Base-by-base conservation (phyloP, 2,797 vertebrate genomes). In the Gila robusta region DNA sequence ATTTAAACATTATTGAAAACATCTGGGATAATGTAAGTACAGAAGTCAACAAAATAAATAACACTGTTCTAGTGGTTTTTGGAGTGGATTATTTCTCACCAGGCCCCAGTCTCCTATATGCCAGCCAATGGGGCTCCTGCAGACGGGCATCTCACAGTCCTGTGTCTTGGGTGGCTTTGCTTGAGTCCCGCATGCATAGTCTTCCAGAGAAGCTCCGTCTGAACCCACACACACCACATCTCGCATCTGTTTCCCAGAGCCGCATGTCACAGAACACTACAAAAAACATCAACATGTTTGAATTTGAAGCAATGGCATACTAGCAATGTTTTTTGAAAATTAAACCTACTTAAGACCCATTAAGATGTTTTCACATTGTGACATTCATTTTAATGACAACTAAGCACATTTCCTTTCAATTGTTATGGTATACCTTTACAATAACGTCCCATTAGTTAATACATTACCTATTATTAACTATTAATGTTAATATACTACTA, bases 201-300 rank as follows among this genome's bases (percentile, higher is more conserved):
- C 95, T n/a, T 93, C 95, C 82, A 97, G 91, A 86, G 76, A 92
- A 80, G 92, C 86, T 0, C 96, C 97, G 23, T 93, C 91, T 1
- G 94, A 93, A 0, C 95, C 94, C 52, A 90, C 92, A 84, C 98
- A 99, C 69, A 92, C 94, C 86, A 98, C 94, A 0, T 95, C 94
- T 14, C 98, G 93, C 81, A 93, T 97, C 94, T 96, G 97, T 64
- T 97, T 89, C 0, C 98, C 98, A 10, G 95, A 86, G 0, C 97
- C 97, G 0, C 98, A 99, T 74, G 94, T 97, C 82, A 96, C 96
- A 0, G 98, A 98, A 91, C 98, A 99, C 98, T 98, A 92, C 26
- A 28, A 41, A 52, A 32, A 82, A 32, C 39, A 74, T 47, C 44
- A 39, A 74, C 28, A 69, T 1, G 39, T 62, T 70, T 56, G 12